These are phyloP conservation scores for Lophochroa leadbeateri DNA, from an alignment of 2,113 vertebrate genomes.

Conservation along the genomic window DNA sequence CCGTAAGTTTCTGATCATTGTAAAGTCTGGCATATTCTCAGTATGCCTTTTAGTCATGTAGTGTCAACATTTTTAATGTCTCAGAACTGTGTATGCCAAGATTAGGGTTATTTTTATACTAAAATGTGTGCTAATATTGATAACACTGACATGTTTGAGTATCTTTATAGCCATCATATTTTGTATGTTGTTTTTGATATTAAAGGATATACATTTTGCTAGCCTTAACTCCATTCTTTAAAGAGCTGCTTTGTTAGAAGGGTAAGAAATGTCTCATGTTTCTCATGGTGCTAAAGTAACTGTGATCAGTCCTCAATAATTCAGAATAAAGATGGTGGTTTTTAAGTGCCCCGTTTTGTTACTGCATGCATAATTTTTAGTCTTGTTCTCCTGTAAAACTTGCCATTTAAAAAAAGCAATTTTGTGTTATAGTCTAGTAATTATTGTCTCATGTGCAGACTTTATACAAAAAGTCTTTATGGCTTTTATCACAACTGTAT, in stretches of 20 bases:
- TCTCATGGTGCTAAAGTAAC: slow-evolving; percentile 43
- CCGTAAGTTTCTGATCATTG: not conserved
- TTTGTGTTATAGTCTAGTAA: not conserved
- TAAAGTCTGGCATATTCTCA: not conserved
- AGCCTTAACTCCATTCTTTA: slow-evolving; percentile 35
- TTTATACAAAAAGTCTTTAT: not conserved
- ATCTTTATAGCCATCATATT: slow-evolving; percentile 14
- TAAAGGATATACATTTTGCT: not conserved
- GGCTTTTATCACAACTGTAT: not conserved
- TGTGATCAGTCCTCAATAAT: slow-evolving; percentile 26
- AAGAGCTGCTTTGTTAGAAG: not conserved
- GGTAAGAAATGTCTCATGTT: slow-evolving; percentile 7
- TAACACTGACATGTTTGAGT: not conserved
- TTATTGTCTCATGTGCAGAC: not conserved
- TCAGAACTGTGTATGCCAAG: not conserved
- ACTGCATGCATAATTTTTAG: not conserved
- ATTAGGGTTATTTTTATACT: slow-evolving; percentile 11
- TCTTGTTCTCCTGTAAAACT: not conserved
- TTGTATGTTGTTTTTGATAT: slow-evolving; percentile 47
- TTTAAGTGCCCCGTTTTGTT: not conserved
- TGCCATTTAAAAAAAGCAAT: not conserved
- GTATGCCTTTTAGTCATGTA: not conserved
- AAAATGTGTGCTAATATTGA: not conserved
- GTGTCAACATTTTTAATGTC: not conserved
- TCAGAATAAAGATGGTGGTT: slow-evolving; percentile 41